Conservation (phyloP, 2,797 vertebrate genomes). For the Microhierax caerulescens region DNA sequence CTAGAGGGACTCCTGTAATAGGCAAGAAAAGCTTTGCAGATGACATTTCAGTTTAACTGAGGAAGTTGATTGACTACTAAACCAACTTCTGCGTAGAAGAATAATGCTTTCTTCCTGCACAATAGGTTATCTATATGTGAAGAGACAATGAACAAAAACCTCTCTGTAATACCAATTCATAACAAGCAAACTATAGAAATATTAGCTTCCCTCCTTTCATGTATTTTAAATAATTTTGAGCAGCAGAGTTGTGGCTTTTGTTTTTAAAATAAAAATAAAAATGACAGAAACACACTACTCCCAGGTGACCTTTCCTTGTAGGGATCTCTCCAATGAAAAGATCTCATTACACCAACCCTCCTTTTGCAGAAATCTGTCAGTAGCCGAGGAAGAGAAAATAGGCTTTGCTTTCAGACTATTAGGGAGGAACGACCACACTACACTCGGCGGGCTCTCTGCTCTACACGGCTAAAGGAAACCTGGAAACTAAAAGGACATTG, state of each 20-base stretch:
- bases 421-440: conserved; percentile 19
- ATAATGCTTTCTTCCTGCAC: conserved; percentile 71
- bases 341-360: conserved; percentile 24
- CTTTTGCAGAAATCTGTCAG: conserved; percentile 60
- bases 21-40: conserved; percentile 79
- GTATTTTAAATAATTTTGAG: conserved; percentile 65
- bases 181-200: conserved; percentile 66
- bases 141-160: conserved; percentile 66
- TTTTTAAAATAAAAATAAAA: conserved; percentile 69
- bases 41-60: conserved; percentile 84
- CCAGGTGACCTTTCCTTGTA: conserved; percentile 55
- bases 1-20: conserved; percentile 76
- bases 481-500: conserved; percentile 48
- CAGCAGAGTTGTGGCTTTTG: conserved; percentile 53
- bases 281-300: conserved; percentile 49
- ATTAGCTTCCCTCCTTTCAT: conserved; percentile 61
- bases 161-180: conserved; percentile 63
- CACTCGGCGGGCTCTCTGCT: neutral
- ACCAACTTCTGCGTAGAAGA: conserved; percentile 75
- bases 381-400: conserved; percentile 55
- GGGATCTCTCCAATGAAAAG: conserved; percentile 54
- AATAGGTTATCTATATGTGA: conserved; percentile 73
- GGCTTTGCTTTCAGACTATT: conserved; percentile 53
- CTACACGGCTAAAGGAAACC: conserved; percentile 29
- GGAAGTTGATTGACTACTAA: conserved; percentile 76